Base-by-base conservation (phyloP, 1,140 invertebrate species). In the Prorops nasuta region DNA sequence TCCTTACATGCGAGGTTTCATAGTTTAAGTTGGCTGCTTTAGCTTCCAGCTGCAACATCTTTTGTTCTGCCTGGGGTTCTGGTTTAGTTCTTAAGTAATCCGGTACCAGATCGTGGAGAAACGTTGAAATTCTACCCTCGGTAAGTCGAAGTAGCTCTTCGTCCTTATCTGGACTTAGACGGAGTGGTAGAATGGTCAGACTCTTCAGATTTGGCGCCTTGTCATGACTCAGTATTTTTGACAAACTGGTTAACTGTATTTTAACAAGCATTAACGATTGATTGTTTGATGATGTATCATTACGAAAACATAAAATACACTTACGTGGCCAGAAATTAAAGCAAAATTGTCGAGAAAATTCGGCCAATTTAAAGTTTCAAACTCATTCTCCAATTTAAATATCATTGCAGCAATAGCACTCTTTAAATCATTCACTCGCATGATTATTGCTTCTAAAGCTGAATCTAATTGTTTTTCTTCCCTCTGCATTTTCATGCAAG, bases 61-160 rank as follows among this genome's bases (percentile, higher is more conserved):
- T 88, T 58, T 86, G 84, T 78, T 95, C 92, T 0, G 91, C 88
- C 59, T 94, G 87, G 2, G 94, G 94, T 73, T 96, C 94, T n/a
- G 91, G 88, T 71, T 97, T 96, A 1, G 95, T 98, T 51, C 96
- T 78, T 36, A 98, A 75, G 72, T 97, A 93, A 76, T 98, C 91
- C 0, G 96, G 96, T 2, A 96, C 94, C 50, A 97, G 75, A 71
- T 92, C 90, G 70, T 92, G 90, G 10, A 90, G 86, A 64, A 92
- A 92, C 9, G 89, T 87, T 1, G 86, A 85, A 19, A 93, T 86
- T 65, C 92, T 74, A 7, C 84, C 84, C 72, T 94, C 91, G 0
- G 91, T 92, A 19, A 89, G 67, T 49, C 86, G 81, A 0, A 87
- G 74, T 7, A 98, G 69, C 43, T 91, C 86, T 60, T 94, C 90